Conservation (phyloP, 2,113 vertebrate species). For the Clarias gariepinus region DNA sequence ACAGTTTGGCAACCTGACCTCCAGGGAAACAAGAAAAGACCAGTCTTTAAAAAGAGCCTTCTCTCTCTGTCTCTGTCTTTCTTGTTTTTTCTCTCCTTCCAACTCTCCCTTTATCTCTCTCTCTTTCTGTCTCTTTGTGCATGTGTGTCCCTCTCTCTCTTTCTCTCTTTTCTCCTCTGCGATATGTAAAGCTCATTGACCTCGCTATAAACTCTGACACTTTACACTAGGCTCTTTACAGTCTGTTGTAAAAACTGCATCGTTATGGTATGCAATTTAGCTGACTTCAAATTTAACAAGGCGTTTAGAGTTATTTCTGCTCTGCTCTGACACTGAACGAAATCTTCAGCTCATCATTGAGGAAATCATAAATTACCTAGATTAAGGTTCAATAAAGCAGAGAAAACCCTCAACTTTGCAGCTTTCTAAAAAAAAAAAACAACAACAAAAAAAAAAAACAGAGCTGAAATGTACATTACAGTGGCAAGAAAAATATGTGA, state of each 20-base stretch:
- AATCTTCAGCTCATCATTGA: neutral
- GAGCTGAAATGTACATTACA: too few species aligned
- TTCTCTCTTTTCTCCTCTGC: neutral
- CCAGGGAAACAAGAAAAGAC: constrained; percentile 99
- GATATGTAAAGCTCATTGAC: neutral
- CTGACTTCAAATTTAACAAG: neutral
- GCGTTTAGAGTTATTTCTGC: neutral
- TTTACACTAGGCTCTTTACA: neutral
- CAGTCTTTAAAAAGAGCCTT: constrained; percentile 88
- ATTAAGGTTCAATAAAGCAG: neutral
- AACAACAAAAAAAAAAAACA: neutral
- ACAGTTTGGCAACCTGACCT: constrained; percentile 99
- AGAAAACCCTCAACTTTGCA: neutral
- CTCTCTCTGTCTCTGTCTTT: constrained; percentile 17
- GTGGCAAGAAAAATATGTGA: too few species aligned
- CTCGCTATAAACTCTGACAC: constrained; percentile 35
- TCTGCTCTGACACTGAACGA: neutral
- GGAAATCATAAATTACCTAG: neutral
- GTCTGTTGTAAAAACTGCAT: neutral
- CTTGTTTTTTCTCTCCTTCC: constrained; percentile 12
- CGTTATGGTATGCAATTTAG: neutral
- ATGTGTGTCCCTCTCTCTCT: neutral
- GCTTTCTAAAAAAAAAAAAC: neutral
- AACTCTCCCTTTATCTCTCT: neutral
- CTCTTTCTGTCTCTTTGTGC: neutral